phyloP scores from a whole-genome alignment of 2,888 invertebrate genomes.

The Miltochrista miniata region DNA sequence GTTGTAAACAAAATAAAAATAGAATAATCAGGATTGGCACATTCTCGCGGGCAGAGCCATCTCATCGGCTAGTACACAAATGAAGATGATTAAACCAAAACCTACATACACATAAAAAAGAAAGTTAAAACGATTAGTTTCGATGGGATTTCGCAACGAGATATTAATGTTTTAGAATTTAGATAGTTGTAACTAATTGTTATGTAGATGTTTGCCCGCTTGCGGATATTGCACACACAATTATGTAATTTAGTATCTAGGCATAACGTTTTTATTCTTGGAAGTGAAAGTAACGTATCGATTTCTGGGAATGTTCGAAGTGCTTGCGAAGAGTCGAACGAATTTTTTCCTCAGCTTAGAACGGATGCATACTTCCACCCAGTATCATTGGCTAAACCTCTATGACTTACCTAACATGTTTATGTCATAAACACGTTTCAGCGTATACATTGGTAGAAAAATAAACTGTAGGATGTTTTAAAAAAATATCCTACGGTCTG shows the following conservation, averaged over 20 bases:
- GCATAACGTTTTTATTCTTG: constrained; percentile 13
- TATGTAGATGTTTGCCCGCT: neutral
- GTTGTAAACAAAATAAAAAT: too few relatives aligned
- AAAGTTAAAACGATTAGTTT: constrained; percentile 24
- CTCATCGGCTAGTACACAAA: too few relatives aligned
- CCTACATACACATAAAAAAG: constrained; percentile 7
- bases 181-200: constrained; percentile 3
- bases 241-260: neutral
- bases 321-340: constrained; percentile 12
- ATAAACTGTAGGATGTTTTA: too few relatives aligned
- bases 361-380: constrained; percentile 22
- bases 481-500: too few relatives aligned
- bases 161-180: neutral
- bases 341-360: constrained; percentile 35
- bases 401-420: too few relatives aligned
- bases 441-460: too few relatives aligned
- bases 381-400: too few relatives aligned
- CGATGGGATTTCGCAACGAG: neutral
- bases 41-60: too few relatives aligned
- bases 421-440: too few relatives aligned
- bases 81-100: too few relatives aligned
- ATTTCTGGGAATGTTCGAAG: constrained; percentile 7
- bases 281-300: constrained; percentile 26
- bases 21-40: too few relatives aligned
- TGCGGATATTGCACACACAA: neutral